Percentiles rank a stretch among this genome's conserved stretches.
Conservation (phyloP, 2,113 vertebrate genomes). For the Cololabis saira region DNA sequence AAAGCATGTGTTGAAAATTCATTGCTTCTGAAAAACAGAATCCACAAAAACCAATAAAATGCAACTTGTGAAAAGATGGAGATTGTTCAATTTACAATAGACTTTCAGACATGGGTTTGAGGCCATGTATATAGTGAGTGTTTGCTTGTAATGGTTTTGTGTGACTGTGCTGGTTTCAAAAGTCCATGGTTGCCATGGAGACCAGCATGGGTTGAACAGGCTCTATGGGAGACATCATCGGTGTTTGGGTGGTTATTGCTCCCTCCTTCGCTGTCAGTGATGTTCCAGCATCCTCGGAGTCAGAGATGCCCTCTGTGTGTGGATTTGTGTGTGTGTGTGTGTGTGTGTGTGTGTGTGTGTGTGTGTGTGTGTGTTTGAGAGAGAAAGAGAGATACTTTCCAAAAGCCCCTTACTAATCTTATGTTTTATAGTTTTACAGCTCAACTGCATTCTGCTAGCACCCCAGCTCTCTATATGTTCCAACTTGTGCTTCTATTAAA, state of each 20-base stretch:
- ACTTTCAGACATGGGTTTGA: background rate
- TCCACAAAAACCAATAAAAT: background rate
- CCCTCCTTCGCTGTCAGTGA: constrained; percentile 19
- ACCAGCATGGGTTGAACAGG: constrained; percentile 57
- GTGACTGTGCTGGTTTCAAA: constrained; percentile 38
- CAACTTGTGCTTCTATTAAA: constrained; percentile 49
- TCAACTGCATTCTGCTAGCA: constrained; percentile 37
- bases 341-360: constrained; percentile 5
- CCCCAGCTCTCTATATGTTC: constrained; percentile 17
- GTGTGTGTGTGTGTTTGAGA: constrained; percentile 10
- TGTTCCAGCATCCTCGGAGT: constrained; percentile 1
- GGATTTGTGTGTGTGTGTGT: background rate
- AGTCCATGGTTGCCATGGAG: constrained; percentile 74
- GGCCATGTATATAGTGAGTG: background rate
- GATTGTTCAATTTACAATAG: background rate
- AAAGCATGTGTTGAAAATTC: no score
- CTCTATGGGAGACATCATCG: constrained; percentile 49
- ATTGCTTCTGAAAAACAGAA: background rate
- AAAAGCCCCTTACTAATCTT: constrained; percentile 20
- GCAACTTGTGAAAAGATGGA: background rate
- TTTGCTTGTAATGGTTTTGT: background rate
- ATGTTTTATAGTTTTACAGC: constrained; percentile 4
- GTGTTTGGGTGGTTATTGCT: constrained; percentile 58
- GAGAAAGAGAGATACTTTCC: constrained; percentile 5
- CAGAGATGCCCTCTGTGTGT: constrained; percentile 29